These are phyloP conservation scores for Microctonus aethiopoides DNA, from an alignment of 2,888 invertebrate species.

Conservation along the genomic window DNA sequence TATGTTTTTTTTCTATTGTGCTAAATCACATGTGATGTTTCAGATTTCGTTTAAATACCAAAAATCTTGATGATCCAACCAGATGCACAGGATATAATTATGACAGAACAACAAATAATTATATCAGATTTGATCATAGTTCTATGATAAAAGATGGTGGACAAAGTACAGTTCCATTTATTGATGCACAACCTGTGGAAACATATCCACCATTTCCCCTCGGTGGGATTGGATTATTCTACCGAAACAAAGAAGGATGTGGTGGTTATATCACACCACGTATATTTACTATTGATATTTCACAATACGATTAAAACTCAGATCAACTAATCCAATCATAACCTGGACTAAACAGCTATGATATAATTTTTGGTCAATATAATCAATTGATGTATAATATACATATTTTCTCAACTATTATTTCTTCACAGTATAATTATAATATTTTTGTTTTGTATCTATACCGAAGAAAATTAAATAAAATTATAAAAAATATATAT, in stretches of 20 bases:
- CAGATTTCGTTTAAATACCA: not conserved
- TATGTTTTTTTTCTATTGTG: too few relatives aligned
- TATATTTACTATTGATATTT: not conserved
- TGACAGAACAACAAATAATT: not conserved
- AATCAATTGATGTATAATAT: too few relatives aligned
- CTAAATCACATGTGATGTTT: not conserved
- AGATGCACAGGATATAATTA: not conserved
- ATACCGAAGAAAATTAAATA: too few relatives aligned
- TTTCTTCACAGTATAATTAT: too few relatives aligned
- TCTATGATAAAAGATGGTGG: not conserved
- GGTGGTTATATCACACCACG: not conserved
- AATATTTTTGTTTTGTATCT: too few relatives aligned
- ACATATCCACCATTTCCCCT: not conserved
- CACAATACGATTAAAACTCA: too few relatives aligned
- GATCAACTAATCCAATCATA: too few relatives aligned
- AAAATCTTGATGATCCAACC: not conserved
- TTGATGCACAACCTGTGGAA: not conserved
- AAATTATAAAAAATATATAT: too few relatives aligned
- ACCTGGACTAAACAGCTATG: too few relatives aligned
- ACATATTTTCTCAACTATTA: too few relatives aligned
- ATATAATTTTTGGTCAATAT: too few relatives aligned
- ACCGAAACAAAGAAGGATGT: not conserved
- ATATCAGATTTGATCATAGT: not conserved
- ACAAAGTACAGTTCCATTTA: not conserved
- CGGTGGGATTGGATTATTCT: not conserved